These are phyloP conservation scores for Pangasius krempfi DNA, from an alignment of 2,797 vertebrate species.

Conservation along the genomic window DNA sequence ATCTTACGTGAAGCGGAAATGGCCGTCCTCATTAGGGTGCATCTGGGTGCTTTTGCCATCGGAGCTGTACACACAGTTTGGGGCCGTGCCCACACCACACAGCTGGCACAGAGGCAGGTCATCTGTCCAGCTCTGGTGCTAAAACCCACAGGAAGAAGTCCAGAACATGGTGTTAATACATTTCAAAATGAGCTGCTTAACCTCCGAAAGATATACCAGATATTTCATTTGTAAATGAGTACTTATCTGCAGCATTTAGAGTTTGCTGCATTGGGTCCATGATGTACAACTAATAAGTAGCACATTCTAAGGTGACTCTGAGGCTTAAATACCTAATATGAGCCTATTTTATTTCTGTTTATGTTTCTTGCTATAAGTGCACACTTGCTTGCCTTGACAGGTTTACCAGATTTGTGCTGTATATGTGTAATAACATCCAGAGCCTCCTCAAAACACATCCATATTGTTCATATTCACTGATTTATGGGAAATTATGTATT, in stretches of 20 bases:
- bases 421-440: not conserved
- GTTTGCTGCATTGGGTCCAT: not conserved
- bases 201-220: not conserved
- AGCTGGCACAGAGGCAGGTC: slow-evolving; percentile 92
- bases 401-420: not conserved
- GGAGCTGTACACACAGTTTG: slow-evolving; percentile 86
- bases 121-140: slow-evolving; percentile 96
- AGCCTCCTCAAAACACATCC: not conserved
- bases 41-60: slow-evolving; percentile 86
- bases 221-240: not conserved
- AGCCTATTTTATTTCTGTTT: not conserved
- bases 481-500: not conserved
- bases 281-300: not conserved
- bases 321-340: not conserved
- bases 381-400: not conserved
- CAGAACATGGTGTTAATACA: not conserved
- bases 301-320: not conserved
- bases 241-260: not conserved
- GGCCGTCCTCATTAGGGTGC: slow-evolving; percentile 89
- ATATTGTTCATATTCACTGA: not conserved
- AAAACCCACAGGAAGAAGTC: slow-evolving; percentile 47
- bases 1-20: slow-evolving; percentile 88
- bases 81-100: slow-evolving; percentile 89
- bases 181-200: not conserved
- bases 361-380: not conserved